Base-by-base conservation (phyloP, 2,797 vertebrate species). In the Sebastes vulpes region DNA sequence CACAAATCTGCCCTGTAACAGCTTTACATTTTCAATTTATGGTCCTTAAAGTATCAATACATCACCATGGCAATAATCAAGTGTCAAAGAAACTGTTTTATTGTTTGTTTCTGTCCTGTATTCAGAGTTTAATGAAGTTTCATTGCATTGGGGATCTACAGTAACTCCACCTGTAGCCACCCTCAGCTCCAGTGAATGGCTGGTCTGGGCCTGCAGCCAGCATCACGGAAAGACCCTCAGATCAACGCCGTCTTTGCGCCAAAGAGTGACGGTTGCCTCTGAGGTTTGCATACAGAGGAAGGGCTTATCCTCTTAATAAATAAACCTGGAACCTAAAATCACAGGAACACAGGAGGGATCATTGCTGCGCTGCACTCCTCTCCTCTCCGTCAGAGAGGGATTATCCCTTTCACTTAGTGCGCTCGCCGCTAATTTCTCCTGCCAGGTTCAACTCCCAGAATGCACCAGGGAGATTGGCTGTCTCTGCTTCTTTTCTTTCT, bases 381-480 rank as follows among this genome's bases (percentile, higher is more conserved):
- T 67, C 77, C 70, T 59, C 85, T 88, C 89, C 81, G 59, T 92
- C 81, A 84, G 83, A 87, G 81, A 87, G 67, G 92, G 95, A 95
- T 95, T 95, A 95, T 95, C 91, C 82, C 80, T 92, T 89, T 89
- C 91, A 90, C 89, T 92, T 89, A 91, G 80, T 53, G 78, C 74
- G 46, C 82, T 80, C 78, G 32, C 76, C 21, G 72, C 86, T 94
- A 88, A 92, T 92, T 94, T 94, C 92, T 91, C 83, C 89, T 95
- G 93, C 93, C 90, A 94, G 92, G 92, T 92, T 93, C 86, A 83
- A 92, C 90, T 94, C 94, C 92, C 94, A 94, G 92, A 91, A 94
- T 94, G 92, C 94, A 94, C 85, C 74, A 14, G 89, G 86, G 92
- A 89, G 91, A 90, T 92, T 90, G 91, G 86, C 87, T 87, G 86